Evolutionary conservation across 2,113 vertebrate species (phyloP), one percentile per base, ranked within the genome.

Genomic region (Probosciger aterrimus): DNA sequence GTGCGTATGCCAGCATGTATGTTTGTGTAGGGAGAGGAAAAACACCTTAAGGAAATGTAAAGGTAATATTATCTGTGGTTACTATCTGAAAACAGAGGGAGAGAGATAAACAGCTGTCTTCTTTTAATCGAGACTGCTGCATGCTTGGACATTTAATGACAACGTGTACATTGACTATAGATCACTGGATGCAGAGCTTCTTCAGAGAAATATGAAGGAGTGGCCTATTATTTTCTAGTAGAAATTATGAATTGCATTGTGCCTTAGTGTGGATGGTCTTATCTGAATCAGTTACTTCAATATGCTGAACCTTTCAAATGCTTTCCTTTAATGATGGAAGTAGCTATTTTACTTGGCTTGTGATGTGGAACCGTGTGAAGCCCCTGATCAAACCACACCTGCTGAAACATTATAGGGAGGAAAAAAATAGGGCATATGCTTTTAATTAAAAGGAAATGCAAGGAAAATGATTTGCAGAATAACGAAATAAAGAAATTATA

Each of bases 41-140:
- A 20, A 92, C 83, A 93, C 62, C 43, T 96, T 62, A 39, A 86
- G 93, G 82, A 94, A 95, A 90, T 30, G 67, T 86, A 91, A 96
- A 96, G 83, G 69, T 63, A 71, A 63, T 81, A n/a, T 88, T 89
- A n/a, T 62, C 57, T 83, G 53, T 33, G 43, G 41, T 50, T 91
- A 47, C 35, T 24, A 59, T 59, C 52, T 28, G 52, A 71, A 63
- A 81, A 39, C 22, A 27, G 59, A 62, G 31, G 44, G 80, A 41
- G 91, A 43, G 49, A 67, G 28, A 82, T 43, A 83, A 96, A 69
- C 81, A 91, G 92, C 77, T 96, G 70, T 55, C 33, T 31, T 59
- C 50, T 79, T 91, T 69, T 65, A 85, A 79, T 88, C 62, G 37
- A 44, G 77, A 46, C 69, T 59, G 41, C 62, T 91, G 73, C 90